Conservation (phyloP, 1,140 invertebrate species). For the Listronotus bonariensis region DNA sequence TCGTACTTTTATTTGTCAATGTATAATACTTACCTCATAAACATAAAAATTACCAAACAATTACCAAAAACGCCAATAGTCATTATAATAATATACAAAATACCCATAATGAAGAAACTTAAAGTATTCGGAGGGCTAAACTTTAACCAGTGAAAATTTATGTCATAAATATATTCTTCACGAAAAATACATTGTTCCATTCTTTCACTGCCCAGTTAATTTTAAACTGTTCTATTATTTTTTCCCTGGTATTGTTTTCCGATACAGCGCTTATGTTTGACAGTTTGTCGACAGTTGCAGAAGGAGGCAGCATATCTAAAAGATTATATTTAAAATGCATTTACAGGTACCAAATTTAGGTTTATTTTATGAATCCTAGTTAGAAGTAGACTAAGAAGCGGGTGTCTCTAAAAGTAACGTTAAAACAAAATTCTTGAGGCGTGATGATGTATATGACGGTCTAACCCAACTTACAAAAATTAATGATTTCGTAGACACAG, state of each 20-base stretch:
- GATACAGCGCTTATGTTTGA: too few relatives aligned
- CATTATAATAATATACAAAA: constrained; percentile 64
- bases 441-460: too few relatives aligned
- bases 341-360: too few relatives aligned
- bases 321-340: too few relatives aligned
- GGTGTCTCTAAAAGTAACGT: too few relatives aligned
- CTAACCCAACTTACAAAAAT: too few relatives aligned
- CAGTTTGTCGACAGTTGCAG: too few relatives aligned
- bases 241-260: not conserved
- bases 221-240: constrained; percentile 52
- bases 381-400: too few relatives aligned
- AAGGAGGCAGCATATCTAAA: too few relatives aligned
- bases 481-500: too few relatives aligned
- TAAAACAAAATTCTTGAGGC: too few relatives aligned
- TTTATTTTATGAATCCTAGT: too few relatives aligned
- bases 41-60: constrained; percentile 67
- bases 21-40: constrained; percentile 61
- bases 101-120: constrained; percentile 62
- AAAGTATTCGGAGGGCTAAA: constrained; percentile 62
- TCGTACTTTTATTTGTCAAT: not conserved
- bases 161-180: constrained; percentile 62
- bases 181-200: constrained; percentile 61
- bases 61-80: constrained; percentile 67
- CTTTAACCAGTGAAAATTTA: constrained; percentile 70
- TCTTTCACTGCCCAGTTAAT: constrained; percentile 57